Base-by-base conservation (phyloP, 2,797 vertebrate species). In the Amblyraja radiata region DNA sequence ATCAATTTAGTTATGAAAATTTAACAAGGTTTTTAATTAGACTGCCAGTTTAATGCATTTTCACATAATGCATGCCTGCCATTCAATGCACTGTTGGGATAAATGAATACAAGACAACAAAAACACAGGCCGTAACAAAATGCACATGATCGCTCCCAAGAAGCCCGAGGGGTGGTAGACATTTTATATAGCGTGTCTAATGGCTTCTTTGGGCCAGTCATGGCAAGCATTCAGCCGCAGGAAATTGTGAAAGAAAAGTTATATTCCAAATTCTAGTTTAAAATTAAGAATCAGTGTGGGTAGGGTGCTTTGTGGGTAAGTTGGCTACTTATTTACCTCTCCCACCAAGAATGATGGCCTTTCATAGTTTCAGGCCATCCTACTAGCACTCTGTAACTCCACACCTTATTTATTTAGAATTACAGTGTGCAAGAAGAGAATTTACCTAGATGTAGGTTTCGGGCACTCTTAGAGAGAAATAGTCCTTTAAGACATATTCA, bases 121-220 rank as follows among this genome's bases (percentile, higher is more conserved):
- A 76, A 92, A 76, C 68, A 73, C 28, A 39, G 28, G 54, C 25
- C 39, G 71, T 92, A 76, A 92, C 71, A 92, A 58, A 92, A 92
- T 92, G 90, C 90, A 92, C 39, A 76, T n/a, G 90, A 92, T 92
- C 36, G 4, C 39, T 76, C 71, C 73, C 6, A 92, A 92, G 71
- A 76, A 92, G 90, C 90, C 90, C n/a, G 71, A 92, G 90, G 71
- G 71, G 71, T 76, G 71, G 68, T 71, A 92, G 90, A 76, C 90
- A 92, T 92, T 58, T 92, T 92, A 92, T 92, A 76, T 90, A 92
- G 90, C 90, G 39, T 92, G 71, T 92, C 90, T 92, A 92, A 92
- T 92, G 71, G 90, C 25, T 58, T 28, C 46, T 92, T 39, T 74
- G 90, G 90, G 73, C 90, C 25, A 92, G 90, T 74, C 54, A 92